Evolutionary conservation across 2,888 invertebrate genomes (phyloP), one percentile per base, ranked within the genome.

Genomic region (Ochropacha duplaris): DNA sequence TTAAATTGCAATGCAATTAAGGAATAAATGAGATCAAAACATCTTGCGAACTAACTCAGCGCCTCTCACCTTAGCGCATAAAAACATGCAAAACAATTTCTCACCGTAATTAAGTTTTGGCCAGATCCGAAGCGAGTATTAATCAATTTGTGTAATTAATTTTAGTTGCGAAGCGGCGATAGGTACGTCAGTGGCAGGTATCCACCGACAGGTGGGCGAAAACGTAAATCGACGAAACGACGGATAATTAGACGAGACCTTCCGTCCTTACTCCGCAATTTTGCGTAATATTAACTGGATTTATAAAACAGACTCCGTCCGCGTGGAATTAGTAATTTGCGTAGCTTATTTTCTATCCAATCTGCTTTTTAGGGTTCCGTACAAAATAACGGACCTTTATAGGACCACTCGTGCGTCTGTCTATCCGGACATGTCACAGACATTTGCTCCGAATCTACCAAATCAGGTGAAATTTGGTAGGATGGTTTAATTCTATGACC

Each of bases 91-190:
- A 83, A 84, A 85, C 81, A 80, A 81, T 84, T 82, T 74, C 78
- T 72, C 64, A 61, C 71, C 74, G 79, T 84, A 86, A 87, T 86
- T 83, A 85, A 84, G 84, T 85, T 84, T 81, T 75, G 74, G 78
- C 75, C 63, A 69, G 69, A 70, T 74, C 78, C 72, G 70, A 74
- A 70, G 68, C 64, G 78, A 78, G 74, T 84, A 90, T 90, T 88
- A 90, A 90, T 90, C 88, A 90, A 88, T 86, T 80, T 77, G 74
- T 76, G 82, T 88, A 89, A 92, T 92, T 91, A 92, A 91, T 92
- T 87, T 82, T 69, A 78, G 83, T 79, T 76, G 73, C 70, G 78
- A 78, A 72, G 79, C 80, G 84, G 78, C 83, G 85, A 84, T 88
- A 85, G 86, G 84, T 84, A 80, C 86, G 87, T 88, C 90, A 87